Base-by-base conservation (phyloP, 1,140 invertebrate genomes). In the Polypedilum vanderplanki region DNA sequence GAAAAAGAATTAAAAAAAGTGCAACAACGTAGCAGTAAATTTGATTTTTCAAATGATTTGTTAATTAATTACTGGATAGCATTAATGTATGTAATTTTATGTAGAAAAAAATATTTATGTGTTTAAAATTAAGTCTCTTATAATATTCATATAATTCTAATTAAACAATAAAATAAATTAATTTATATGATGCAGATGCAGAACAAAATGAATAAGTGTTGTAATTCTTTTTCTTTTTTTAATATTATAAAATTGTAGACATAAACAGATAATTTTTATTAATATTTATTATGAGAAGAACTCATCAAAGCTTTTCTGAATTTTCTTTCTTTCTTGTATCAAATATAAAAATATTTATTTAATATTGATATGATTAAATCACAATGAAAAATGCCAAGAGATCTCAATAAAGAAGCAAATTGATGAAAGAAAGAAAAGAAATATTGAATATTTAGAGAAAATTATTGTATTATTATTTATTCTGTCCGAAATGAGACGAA, bases 31-130 rank as follows among this genome's bases (percentile, higher is more conserved):
- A 70, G 65, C 65, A 70, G 65, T 70, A 70, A 70, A 70, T 70
- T 70, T 70, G 65, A 70, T 70, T 70, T 70, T 70, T 70, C 65
- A 70, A 70, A 70, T 70, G 65, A 70, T 70, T 70, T 70, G 65
- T 70, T 70, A 70, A 70, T 70, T 70, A 70, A 70, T 70, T 70
- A n/a, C 46, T n/a, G 10, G 4, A 57, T 57, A 12, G 46, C 65
- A 22, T 70, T 70, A n/a, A 70, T 20, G 65, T 70, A 70, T 20
- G 20, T 18, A 33, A 33, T 33, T 33, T 33, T 33, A 33, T 33
- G 24, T 33, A 33, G 24, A 33, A 33, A 33, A 33, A 33, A 33
- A 3, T 33, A 70, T 70, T 70, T 70, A 18, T 70, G 9, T 18
- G 18, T 3, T 70, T 9, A 10, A 18, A 9, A 20, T 70, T 20